Evolutionary conservation across 2,797 vertebrate species (phyloP).

Genomic region (Mionectes olivaceus): DNA sequence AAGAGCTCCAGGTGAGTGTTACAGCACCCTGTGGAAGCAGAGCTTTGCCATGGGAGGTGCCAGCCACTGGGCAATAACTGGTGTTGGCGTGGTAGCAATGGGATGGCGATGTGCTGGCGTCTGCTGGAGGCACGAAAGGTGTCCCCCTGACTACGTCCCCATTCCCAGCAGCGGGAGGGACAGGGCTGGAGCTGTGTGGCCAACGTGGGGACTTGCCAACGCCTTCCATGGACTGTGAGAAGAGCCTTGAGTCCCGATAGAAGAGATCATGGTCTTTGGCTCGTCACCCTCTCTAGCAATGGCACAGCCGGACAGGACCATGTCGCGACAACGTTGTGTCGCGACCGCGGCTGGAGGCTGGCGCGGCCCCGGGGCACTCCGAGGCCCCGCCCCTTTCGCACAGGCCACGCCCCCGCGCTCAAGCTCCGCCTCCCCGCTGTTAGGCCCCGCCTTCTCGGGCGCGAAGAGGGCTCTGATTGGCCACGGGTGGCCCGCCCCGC

Average conservation of each 20-base stretch:
- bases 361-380: neutral
- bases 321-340: neutral
- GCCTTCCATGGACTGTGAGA: neutral
- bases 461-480: slow-evolving; percentile 72
- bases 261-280: neutral
- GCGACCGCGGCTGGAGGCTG: neutral
- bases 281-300: neutral
- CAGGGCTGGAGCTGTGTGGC: neutral
- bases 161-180: fast-evolving
- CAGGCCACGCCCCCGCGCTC: fast-evolving
- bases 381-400: neutral
- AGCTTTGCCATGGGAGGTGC: fast-evolving
- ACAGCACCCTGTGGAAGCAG: fast-evolving
- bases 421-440: fast-evolving
- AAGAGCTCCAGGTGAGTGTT: fast-evolving
- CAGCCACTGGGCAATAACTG: neutral
- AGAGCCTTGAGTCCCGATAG: neutral
- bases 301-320: neutral
- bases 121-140: fast-evolving
- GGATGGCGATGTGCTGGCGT: neutral
- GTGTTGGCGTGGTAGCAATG: fast-evolving
- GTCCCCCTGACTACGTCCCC: neutral
- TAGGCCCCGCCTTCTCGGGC: neutral
- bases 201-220: fast-evolving
- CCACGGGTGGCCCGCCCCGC: slow-evolving; percentile 32